Base-by-base conservation (phyloP, 92 coral and sea anemone species). In the Metridium senile region DNA sequence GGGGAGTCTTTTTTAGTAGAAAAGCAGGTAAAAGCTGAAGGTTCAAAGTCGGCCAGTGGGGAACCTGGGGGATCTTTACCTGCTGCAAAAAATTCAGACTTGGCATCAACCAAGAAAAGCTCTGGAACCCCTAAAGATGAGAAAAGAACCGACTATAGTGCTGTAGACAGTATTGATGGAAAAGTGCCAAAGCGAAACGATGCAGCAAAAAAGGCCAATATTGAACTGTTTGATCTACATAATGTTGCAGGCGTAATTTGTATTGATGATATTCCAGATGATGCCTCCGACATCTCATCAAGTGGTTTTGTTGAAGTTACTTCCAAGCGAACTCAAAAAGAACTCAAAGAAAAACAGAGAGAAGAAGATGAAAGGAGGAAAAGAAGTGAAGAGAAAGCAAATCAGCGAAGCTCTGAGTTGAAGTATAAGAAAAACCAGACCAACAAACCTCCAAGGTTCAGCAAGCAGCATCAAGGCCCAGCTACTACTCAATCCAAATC, bases 241-340 rank as follows among this genome's bases (percentile, higher is more conserved):
- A 96, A 96, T 68, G 89, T 96, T 81, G 99, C 99, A 39, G 93
- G 97, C 46, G 94, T 96, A 20, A 87, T 96, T 67, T 93, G 97
- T 58, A 93, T 96, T 47, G 99, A 96, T 68, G 99, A 96, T 57
- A 88, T 96, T 74, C 87, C 94, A 0, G 97, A 94, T 58, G 96
- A 93, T 72, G 99, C 89, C 39, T 93, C 93, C 9, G 99, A 96
- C 33, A 84, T 85, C 64, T 91, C 99, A 18, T 96, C 99, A 17
- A 96, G 99, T 81, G 99, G 97, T 31, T 96, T 96, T 80, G 99
- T 96, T 26, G 96, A 96, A 83, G 99, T 96, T 25, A 96, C 94
- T 28, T 96, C 97, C 47, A 93, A 93, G 54, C 83, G 99, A 81
- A 78, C 97, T 45, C 93, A 93, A 58, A 96, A 96, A 71, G 99